Percentiles rank a stretch among this genome's conserved stretches.
Evolutionary conservation across 2,113 vertebrate species (phyloP).

Genomic region (Sceloporus undulatus): DNA sequence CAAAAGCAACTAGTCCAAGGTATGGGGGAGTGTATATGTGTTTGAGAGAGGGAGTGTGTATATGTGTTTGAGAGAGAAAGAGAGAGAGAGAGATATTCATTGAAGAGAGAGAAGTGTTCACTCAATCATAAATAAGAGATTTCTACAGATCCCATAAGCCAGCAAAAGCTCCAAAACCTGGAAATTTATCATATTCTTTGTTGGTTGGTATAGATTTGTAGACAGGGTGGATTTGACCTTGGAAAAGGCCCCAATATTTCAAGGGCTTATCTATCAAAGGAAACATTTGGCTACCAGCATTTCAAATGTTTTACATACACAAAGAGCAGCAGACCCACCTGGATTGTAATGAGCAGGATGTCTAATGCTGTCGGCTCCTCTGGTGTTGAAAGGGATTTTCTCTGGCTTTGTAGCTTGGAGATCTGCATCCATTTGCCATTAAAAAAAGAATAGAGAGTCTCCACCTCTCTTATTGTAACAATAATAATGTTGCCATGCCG

Average conservation of each 20-base stretch:
- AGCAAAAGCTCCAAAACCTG: conserved; percentile 62
- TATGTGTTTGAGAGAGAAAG: too few relatives aligned
- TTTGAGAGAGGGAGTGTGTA: too few relatives aligned
- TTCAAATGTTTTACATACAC: background rate
- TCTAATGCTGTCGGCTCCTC: conserved; percentile 97
- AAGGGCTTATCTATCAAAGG: background rate
- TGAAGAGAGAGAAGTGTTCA: background rate
- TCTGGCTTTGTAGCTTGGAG: conserved; percentile 96
- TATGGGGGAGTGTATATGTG: too few relatives aligned
- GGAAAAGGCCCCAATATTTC: background rate
- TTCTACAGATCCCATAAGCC: background rate
- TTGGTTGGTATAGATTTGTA: background rate
- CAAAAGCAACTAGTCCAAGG: too few relatives aligned
- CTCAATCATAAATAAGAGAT: background rate
- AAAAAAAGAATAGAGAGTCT: conserved; percentile 90
- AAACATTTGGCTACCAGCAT: background rate
- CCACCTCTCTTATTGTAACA: conserved; percentile 91
- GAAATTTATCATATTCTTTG: background rate
- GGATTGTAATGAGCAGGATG: conserved; percentile 96
- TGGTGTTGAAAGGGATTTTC: conserved; percentile 96
- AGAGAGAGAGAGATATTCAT: too few relatives aligned
- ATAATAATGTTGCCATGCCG: conserved; percentile 95
- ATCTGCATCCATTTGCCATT: conserved; percentile 96
- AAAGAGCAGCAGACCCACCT: conserved; percentile 81
- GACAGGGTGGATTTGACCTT: background rate